Evolutionary conservation across 2,113 vertebrate genomes (phyloP).

Genomic region (Cochlearius cochlearius): DNA sequence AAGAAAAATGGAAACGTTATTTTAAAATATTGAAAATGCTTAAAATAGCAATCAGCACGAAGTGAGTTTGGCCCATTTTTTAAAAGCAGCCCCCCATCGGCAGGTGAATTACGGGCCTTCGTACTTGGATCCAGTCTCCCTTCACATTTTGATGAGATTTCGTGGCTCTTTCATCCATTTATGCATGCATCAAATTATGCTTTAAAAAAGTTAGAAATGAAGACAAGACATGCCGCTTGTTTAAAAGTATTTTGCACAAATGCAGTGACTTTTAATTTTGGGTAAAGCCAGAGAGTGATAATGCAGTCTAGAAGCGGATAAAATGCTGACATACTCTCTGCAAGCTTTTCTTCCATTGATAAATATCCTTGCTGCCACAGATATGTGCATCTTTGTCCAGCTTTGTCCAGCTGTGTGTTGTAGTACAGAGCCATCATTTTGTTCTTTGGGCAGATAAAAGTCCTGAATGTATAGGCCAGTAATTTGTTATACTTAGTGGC

Average conservation of each 20-base stretch:
- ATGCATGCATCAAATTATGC: conserved; percentile 5
- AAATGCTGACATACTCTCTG: not conserved
- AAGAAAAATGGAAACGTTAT: not conserved
- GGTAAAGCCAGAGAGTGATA: not conserved
- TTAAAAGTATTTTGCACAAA: conserved; percentile 30
- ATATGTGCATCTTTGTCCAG: not conserved
- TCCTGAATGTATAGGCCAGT: not conserved
- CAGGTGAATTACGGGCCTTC: not conserved
- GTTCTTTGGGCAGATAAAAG: not conserved
- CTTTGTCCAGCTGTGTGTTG: not conserved
- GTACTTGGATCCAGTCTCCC: not conserved
- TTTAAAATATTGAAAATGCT: not conserved
- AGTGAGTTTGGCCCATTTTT: not conserved
- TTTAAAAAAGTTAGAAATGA: conserved; percentile 22
- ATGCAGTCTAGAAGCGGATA: not conserved
- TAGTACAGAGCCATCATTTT: not conserved
- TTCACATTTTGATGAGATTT: conserved; percentile 7
- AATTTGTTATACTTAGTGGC: not conserved
- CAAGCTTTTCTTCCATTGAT: not conserved
- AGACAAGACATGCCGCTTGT: conserved; percentile 4
- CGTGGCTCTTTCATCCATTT: not conserved
- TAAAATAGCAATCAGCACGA: not conserved
- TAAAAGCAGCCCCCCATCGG: not conserved
- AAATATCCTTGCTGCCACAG: not conserved
- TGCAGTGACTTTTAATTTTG: conserved; percentile 13